A percentile compares a stretch with the other conserved stretches of the same genome.
Conservation (phyloP, 2,888 invertebrate genomes). For the Liposcelis brunnea region DNA sequence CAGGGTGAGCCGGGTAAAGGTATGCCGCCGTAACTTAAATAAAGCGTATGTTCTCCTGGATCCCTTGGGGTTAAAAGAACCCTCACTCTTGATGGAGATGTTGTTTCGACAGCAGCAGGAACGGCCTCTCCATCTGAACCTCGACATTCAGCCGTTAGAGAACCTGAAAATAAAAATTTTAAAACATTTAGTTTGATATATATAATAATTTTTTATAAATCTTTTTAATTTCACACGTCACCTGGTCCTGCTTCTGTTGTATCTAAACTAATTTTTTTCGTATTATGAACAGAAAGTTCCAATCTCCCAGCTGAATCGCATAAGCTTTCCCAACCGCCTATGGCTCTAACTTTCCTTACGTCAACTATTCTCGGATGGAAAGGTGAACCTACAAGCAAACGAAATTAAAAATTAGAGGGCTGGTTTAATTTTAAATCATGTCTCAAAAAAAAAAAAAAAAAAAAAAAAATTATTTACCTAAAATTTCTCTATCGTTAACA, state of each 20-base stretch:
- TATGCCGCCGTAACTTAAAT: slow-evolving; percentile 59
- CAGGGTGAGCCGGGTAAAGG: slow-evolving; percentile 57
- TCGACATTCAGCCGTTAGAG: slow-evolving; percentile 34
- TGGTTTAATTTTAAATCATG: slow-evolving; percentile 1
- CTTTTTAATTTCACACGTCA: slow-evolving; percentile 2
- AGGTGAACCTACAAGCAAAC: slow-evolving; percentile 42
- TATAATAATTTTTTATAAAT: background rate
- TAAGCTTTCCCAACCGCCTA: slow-evolving; percentile 37
- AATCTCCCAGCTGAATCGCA: slow-evolving; percentile 29
- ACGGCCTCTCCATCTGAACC: slow-evolving; percentile 28
- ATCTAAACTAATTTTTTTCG: slow-evolving; percentile 72
- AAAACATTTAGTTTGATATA: background rate
- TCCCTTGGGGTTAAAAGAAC: slow-evolving; percentile 38
- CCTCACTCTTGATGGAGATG: slow-evolving; percentile 35
- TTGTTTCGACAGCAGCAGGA: slow-evolving; percentile 31
- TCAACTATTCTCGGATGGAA: slow-evolving; percentile 57
- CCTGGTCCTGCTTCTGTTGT: slow-evolving; percentile 83
- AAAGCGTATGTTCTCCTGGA: slow-evolving; percentile 55
- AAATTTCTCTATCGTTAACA: slow-evolving; percentile 28
- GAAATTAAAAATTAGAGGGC: background rate
- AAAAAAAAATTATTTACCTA: slow-evolving; percentile 22
- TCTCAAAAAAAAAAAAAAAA: background rate
- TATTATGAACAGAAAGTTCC: slow-evolving; percentile 24
- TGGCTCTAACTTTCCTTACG: slow-evolving; percentile 35
- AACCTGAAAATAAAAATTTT: slow-evolving; percentile 23